These are phyloP conservation scores for Drosophila dives DNA, from an alignment of 2,888 invertebrate species.

Conservation along the genomic window DNA sequence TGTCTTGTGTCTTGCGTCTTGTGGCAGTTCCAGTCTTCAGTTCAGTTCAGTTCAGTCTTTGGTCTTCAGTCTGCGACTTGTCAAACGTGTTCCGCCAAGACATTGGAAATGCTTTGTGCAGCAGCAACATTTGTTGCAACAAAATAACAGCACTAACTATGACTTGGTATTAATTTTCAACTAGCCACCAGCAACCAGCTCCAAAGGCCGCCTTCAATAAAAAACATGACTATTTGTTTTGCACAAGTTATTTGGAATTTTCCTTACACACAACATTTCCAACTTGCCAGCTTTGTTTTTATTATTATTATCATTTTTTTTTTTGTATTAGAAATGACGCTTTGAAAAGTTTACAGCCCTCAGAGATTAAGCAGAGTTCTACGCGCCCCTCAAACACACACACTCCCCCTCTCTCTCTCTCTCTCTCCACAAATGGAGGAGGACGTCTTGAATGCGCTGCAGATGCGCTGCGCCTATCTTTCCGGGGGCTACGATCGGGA, in stretches of 20 bases:
- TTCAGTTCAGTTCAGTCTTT: conserved; percentile 43
- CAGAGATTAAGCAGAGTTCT: conserved; percentile 37
- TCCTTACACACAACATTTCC: conserved; percentile 19
- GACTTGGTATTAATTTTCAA: conserved; percentile 72
- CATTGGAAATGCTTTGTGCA: conserved; percentile 74
- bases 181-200: conserved; percentile 20
- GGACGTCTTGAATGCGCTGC: conserved; percentile 87
- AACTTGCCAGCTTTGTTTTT: conserved; percentile 18
- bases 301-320: background rate
- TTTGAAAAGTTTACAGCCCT: conserved; percentile 32
- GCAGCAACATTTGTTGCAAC: conserved; percentile 31
- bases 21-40: conserved; percentile 38
- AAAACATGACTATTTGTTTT: conserved; percentile 27
- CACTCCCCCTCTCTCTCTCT: background rate
- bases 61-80: conserved; percentile 65
- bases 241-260: conserved; percentile 27
- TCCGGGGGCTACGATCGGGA: conserved; percentile 89
- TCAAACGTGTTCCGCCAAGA: conserved; percentile 77
- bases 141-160: conserved; percentile 64
- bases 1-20: background rate
- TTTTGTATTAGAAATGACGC: conserved; percentile 47
- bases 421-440: conserved; percentile 85
- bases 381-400: conserved; percentile 4
- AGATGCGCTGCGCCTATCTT: conserved; percentile 87
- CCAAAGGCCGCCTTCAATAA: conserved; percentile 31